A percentile compares a stretch with the other conserved stretches of the same genome.
phyloP scores from a whole-genome alignment of 2,888 invertebrate genomes.

The Sabellastarte sp. region DNA sequence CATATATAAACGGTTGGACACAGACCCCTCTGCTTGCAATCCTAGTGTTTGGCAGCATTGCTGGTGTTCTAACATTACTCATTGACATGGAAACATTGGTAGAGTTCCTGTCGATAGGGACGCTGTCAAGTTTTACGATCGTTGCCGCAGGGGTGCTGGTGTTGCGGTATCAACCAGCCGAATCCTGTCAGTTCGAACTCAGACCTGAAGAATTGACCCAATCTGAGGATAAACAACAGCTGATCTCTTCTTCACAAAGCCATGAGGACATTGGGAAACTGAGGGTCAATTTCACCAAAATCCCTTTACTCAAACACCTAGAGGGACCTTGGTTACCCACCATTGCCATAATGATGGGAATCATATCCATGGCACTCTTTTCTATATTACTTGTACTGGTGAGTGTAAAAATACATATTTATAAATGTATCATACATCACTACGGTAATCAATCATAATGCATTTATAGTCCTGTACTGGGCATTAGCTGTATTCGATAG shows the following conservation, averaged over 20 bases:
- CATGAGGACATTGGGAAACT: conserved; percentile 70
- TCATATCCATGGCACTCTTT: too few relatives aligned
- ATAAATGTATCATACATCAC: too few relatives aligned
- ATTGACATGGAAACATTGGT: conserved; percentile 87
- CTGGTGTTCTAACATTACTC: conserved; percentile 72
- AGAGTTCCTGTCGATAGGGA: conserved; percentile 85
- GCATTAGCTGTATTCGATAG: too few relatives aligned
- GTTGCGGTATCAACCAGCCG: conserved; percentile 69
- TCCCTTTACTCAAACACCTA: conserved; percentile 71
- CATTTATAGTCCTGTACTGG: too few relatives aligned
- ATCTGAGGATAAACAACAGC: not conserved
- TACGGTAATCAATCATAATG: too few relatives aligned
- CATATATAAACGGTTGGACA: conserved; percentile 75
- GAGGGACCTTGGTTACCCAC: not conserved
- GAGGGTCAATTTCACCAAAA: conserved; percentile 70
- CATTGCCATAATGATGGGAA: too few relatives aligned
- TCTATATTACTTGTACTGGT: too few relatives aligned
- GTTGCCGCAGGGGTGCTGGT: conserved; percentile 88
- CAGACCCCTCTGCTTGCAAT: conserved; percentile 63
- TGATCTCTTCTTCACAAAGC: conserved; percentile 49
- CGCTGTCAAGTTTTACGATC: conserved; percentile 70
- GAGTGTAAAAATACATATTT: too few relatives aligned
- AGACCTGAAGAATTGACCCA: conserved; percentile 36
- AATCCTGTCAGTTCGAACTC: conserved; percentile 52
- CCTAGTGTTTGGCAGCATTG: conserved; percentile 44